Evolutionary conservation across 2,797 vertebrate species (phyloP), one percentile per base, ranked within the genome.

Genomic region (Neosilurus mollespiculum): DNA sequence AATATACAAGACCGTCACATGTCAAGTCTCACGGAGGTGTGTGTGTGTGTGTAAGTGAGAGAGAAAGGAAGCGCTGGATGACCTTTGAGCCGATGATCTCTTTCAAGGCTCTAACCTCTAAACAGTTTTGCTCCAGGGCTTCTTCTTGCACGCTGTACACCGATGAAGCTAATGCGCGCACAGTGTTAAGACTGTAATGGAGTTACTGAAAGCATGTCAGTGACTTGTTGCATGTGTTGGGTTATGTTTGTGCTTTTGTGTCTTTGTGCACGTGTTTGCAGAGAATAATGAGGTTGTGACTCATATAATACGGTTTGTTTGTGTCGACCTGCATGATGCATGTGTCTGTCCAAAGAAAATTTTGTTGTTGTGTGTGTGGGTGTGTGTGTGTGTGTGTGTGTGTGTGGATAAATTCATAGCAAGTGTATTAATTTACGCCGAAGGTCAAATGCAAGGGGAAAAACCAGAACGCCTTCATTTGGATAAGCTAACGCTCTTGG

Each of bases 401-500:
- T 75, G 43, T 64, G 30, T 82, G 20, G 16, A 75, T 67, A 66
- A 34, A 78, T 49, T 73, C 72, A 78, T 43, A 61, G 20, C 30
- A 14, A 37, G 37, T n/a, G 76, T 62, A 59, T 26, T 43, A 78
- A n/a, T 78, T 34, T 43, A n/a, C 16, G 12, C 12, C 14, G 24
- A 67, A 80, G 51, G 30, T 69, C 65, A 15, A 43, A 69, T 0
- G 3, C 11, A 78, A 67, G 64, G 85, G 87, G 81, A 85, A 84
- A 90, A 87, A 88, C 84, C 86, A 87, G 91, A 89, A 81, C 54
- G 67, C 56, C 88, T 83, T 87, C 82, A 91, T 91, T 92, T 92
- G 84, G 92, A 84, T 92, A 90, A 92, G 90, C 90, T 89, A 91
- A 92, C 87, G 24, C 79, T 85, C 78, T 70, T 75, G 82, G 86